Evolutionary conservation across 2,113 vertebrate genomes (phyloP), one percentile per base, ranked within the genome.

Genomic region (Anhinga rufa): DNA sequence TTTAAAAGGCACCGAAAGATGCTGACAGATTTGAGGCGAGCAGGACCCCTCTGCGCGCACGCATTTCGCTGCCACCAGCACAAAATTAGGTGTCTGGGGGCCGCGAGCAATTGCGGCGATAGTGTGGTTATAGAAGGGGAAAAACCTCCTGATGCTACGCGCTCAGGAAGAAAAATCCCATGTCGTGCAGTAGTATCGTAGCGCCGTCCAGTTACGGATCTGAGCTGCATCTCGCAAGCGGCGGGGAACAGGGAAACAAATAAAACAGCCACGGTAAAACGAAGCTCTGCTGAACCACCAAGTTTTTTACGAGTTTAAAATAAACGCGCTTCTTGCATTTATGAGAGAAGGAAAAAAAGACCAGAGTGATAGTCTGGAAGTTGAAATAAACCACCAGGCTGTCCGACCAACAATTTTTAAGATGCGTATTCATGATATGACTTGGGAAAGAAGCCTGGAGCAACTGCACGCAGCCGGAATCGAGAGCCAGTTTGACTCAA

Each of bases 271-370:
- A 13, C 38, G 4, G 2, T 58, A 29, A 70, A 82, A 83, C 2
- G 4, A 88, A 95, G 71, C 68, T 62, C 32, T 68, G 70, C 54
- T 20, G 34, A 55, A 69, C 20, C 77, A 66, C 70, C 22, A 69
- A 97, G 86, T 95, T 96, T 18, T 60, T 40, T 6, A 17, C 12
- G 81, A 94, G 82, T 95, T 94, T 65, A 70, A 95, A 93, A 92
- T 15, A 72, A 4, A 85, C 4, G 2, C 44, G 17, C 55, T 93
- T 86, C 61, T 93, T 31, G 15, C 81, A 70, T 77, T 93, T 71
- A 86, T 13, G 9, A 76, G 46, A 81, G 66, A 70, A 46, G 7
- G 9, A 10, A 11, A 66, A 66, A 60, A 21, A 54, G 11, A 46
- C 22, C 48, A 36, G 34, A 72, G 20, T 0, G 14, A 14, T 12